phyloP scores from a whole-genome alignment of 2,888 invertebrate species.

The Mycalesis mineus region DNA sequence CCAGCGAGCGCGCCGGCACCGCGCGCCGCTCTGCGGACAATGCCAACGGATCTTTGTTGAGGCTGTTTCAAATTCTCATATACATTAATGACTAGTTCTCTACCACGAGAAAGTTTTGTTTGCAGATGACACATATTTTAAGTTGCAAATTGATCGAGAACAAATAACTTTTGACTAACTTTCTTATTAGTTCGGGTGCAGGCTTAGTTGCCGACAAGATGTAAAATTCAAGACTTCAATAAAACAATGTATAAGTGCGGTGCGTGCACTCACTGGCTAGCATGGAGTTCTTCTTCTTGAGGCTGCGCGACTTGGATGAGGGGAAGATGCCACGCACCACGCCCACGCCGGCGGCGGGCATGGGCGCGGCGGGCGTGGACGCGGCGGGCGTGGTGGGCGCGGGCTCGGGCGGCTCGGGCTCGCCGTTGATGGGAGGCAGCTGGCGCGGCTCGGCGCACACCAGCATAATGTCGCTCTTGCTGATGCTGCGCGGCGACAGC shows the following conservation, averaged over 20 bases:
- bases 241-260: too few species aligned
- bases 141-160: too few species aligned
- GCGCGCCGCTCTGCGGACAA: slow-evolving; percentile 50
- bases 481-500: slow-evolving; percentile 57
- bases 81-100: too few species aligned
- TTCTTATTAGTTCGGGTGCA: too few species aligned
- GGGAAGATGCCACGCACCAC: slow-evolving; percentile 78
- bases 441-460: slow-evolving; percentile 49
- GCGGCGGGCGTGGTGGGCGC: slow-evolving; percentile 23
- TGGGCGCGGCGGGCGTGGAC: slow-evolving; percentile 33
- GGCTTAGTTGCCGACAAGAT: too few species aligned
- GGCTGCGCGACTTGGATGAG: slow-evolving; percentile 78
- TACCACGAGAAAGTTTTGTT: too few species aligned
- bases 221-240: too few species aligned
- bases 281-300: slow-evolving; percentile 85
- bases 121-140: too few species aligned
- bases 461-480: slow-evolving; percentile 61
- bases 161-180: too few species aligned
- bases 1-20: slow-evolving; percentile 45
- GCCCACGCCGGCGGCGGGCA: slow-evolving; percentile 68
- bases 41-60: too few species aligned
- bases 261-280: slow-evolving; percentile 84
- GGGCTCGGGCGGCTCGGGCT: slow-evolving; percentile 29
- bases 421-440: slow-evolving; percentile 51
- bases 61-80: too few species aligned